phyloP scores from a whole-genome alignment of 2,113 vertebrate genomes.

The Patagioenas fasciata region DNA sequence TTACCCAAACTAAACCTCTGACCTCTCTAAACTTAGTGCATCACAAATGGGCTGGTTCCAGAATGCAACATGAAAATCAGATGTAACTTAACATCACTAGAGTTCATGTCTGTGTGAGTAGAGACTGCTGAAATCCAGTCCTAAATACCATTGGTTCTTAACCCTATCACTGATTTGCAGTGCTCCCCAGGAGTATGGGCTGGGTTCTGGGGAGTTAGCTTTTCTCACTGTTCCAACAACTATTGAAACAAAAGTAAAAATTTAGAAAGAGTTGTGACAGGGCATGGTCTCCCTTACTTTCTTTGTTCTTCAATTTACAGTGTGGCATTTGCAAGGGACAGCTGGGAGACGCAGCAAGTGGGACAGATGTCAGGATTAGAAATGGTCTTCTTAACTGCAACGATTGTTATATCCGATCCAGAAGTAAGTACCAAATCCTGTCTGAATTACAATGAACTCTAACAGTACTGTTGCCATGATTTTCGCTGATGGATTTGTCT shows the following conservation, averaged over 20 bases:
- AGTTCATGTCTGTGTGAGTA: background rate
- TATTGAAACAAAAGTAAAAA: background rate
- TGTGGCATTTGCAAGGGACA: slow-evolving; percentile 96
- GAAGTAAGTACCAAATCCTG: slow-evolving; percentile 83
- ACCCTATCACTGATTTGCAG: background rate
- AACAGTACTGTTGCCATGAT: background rate
- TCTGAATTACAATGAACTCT: background rate
- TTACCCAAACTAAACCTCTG: background rate
- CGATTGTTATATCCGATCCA: slow-evolving; percentile 93
- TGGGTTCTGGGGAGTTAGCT: background rate
- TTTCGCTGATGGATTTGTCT: background rate
- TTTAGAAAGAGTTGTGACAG: background rate
- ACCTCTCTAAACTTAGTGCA: background rate
- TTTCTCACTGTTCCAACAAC: background rate
- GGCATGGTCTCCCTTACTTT: background rate
- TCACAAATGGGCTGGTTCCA: background rate
- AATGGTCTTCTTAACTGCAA: slow-evolving; percentile 96
- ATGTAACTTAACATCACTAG: background rate
- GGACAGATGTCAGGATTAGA: slow-evolving; percentile 94
- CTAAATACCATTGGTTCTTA: background rate
- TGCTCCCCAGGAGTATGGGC: background rate
- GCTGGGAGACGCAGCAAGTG: slow-evolving; percentile 89
- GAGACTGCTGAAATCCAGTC: background rate
- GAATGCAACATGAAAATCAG: background rate
- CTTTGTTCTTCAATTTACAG: slow-evolving; percentile 64